Evolutionary conservation across 2,888 invertebrate species (phyloP), one percentile per base, ranked within the genome.

Genomic region (Brenthis daphne): DNA sequence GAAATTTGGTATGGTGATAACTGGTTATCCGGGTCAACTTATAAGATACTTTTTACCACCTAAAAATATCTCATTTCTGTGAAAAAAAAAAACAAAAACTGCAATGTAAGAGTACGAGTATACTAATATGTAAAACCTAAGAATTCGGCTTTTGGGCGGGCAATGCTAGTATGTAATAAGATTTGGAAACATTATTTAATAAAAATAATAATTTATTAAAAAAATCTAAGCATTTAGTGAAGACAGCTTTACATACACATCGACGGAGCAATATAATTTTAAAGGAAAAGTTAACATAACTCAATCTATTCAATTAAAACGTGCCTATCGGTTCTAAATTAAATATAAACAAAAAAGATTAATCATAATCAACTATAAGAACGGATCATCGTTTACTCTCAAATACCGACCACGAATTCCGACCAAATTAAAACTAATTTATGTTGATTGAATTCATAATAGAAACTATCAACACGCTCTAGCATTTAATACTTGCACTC

Each of bases 391-490:
- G 74, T 77, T 82, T 81, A 84, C 81, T 79, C 77, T 79, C 76
- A 80, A 81, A 80, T 79, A 75, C 79, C 82, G 80, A 78, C 77
- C 79, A 74, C 67, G 79, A 82, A 85, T 86, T 86, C 86, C 87
- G 81, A 77, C 79, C 81, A 85, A 90, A 90, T 89, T 88, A 88
- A 87, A 87, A 84, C 84, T 87, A 89, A 91, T 91, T 90, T 91
- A 92, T 90, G 89, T 84, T 90, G 90, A 91, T 90, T 89, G 90
- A 90, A 90, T 89, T 86, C 86, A 86, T 90, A 90, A 89, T 89
- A 90, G 89, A 88, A 88, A 88, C 86, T 87, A 90, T 90, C 89
- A 87, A 88, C 84, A 85, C 85, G 79, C 77, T 76, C 78, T 20
- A 6, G 16, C 2, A 60, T 33, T 63, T 63, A 43, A 43, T 4